phyloP scores from a whole-genome alignment of 2,888 invertebrate species.

The Brenthis ino region DNA sequence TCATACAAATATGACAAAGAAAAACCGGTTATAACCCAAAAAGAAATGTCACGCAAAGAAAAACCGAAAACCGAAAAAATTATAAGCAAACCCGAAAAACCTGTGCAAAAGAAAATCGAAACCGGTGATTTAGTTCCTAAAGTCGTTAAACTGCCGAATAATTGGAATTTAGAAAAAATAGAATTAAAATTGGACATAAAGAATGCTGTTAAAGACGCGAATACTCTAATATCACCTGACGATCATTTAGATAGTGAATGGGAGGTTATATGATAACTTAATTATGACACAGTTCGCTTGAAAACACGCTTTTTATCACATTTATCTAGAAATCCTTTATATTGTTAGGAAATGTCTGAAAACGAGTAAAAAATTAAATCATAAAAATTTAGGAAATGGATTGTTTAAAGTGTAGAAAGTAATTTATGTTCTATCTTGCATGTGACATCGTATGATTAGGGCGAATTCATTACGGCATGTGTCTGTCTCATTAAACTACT shows the following conservation, averaged over 20 bases:
- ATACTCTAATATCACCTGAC: slow-evolving; percentile 62
- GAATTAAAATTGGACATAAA: slow-evolving; percentile 64
- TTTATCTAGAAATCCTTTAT: slow-evolving; percentile 1
- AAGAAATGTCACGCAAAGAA: too few relatives aligned
- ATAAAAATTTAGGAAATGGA: neutral
- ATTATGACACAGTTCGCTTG: slow-evolving; percentile 20
- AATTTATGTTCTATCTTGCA: too few relatives aligned
- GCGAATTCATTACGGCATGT: too few relatives aligned
- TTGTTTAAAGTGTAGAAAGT: too few relatives aligned
- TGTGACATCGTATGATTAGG: too few relatives aligned
- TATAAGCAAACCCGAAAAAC: slow-evolving; percentile 16
- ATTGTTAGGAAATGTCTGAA: neutral
- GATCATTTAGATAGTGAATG: slow-evolving; percentile 71
- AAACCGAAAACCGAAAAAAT: slow-evolving; percentile 17
- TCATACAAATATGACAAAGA: slow-evolving; percentile 20
- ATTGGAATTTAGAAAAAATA: slow-evolving; percentile 82
- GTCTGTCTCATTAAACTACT: too few relatives aligned
- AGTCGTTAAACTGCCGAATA: slow-evolving; percentile 79
- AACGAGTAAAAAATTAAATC: neutral
- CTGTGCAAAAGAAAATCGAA: slow-evolving; percentile 33
- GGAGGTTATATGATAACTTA: slow-evolving; percentile 60
- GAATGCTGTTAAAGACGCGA: slow-evolving; percentile 54
- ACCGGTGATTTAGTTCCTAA: slow-evolving; percentile 68
- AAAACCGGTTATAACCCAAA: slow-evolving; percentile 2
- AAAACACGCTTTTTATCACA: slow-evolving; percentile 23